Evolutionary conservation across 2,888 invertebrate species (phyloP).

Genomic region (Aquatica leii): DNA sequence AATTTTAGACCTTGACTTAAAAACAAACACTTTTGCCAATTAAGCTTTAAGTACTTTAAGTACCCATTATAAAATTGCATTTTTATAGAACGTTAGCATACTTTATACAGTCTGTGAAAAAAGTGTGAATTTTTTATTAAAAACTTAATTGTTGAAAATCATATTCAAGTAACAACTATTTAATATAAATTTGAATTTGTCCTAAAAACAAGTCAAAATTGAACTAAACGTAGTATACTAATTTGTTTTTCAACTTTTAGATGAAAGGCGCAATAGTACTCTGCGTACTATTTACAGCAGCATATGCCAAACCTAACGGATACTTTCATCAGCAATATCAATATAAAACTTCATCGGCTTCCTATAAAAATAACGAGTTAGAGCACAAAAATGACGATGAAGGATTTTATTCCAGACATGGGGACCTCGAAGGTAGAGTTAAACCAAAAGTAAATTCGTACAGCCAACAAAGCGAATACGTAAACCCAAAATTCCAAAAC

Average conservation of each 20-base stretch:
- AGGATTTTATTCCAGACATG: conserved; percentile 56
- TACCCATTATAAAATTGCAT: too few relatives aligned
- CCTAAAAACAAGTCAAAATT: too few relatives aligned
- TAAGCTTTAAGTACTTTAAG: too few relatives aligned
- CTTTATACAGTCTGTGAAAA: too few relatives aligned
- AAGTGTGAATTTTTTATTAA: too few relatives aligned
- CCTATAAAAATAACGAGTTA: conserved; percentile 57
- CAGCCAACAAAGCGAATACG: conserved; percentile 57
- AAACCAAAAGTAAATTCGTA: conserved; percentile 55
- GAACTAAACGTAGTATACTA: too few relatives aligned
- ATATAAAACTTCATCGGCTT: conserved; percentile 55
- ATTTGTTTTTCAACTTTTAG: conserved; percentile 17
- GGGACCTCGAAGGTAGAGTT: conserved; percentile 54
- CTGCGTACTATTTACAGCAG: conserved; percentile 39
- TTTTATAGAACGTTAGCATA: too few relatives aligned
- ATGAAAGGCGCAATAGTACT: conserved; percentile 46
- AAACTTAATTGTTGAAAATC: too few relatives aligned
- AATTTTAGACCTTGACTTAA: too few relatives aligned
- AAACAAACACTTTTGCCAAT: too few relatives aligned
- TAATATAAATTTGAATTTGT: too few relatives aligned
- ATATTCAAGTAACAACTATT: too few relatives aligned
- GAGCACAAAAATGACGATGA: conserved; percentile 58
- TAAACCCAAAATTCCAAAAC: conserved; percentile 51
- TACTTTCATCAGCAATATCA: conserved; percentile 58
- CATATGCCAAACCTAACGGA: conserved; percentile 51